Evolutionary conservation across 2,888 invertebrate genomes (phyloP).

Genomic region (Diabrotica balteata): DNA sequence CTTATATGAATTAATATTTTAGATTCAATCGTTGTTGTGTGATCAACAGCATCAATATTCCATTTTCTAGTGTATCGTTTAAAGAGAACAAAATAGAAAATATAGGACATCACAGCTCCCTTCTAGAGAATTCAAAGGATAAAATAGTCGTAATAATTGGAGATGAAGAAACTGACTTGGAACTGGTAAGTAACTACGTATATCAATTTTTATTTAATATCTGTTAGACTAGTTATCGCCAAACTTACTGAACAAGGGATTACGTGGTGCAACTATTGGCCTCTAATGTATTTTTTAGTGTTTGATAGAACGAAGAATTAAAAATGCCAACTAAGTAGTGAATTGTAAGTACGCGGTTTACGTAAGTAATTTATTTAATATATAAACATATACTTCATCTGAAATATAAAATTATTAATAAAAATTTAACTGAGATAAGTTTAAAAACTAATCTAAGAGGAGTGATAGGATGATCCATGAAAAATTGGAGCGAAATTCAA

Average conservation of each 20-base stretch:
- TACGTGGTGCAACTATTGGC: too few relatives aligned
- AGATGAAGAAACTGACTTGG: slow-evolving; percentile 78
- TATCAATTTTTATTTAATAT: slow-evolving; percentile 5
- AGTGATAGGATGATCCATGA: too few relatives aligned
- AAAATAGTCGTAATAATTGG: slow-evolving; percentile 82
- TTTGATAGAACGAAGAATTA: too few relatives aligned
- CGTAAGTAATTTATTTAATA: too few relatives aligned
- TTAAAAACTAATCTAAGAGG: too few relatives aligned
- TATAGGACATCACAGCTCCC: slow-evolving; percentile 70
- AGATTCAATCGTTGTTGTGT: slow-evolving; percentile 83
- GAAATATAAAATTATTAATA: too few relatives aligned
- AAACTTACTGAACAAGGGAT: background rate
- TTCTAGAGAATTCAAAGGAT: slow-evolving; percentile 68
- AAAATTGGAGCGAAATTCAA: too few relatives aligned
- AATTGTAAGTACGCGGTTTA: too few relatives aligned
- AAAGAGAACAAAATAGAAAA: slow-evolving; percentile 75
- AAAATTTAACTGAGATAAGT: too few relatives aligned
- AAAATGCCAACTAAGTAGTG: too few relatives aligned
- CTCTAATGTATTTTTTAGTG: too few relatives aligned
- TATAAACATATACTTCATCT: too few relatives aligned
- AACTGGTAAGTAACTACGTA: slow-evolving; percentile 65
- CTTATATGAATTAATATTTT: slow-evolving; percentile 25
- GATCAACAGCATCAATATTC: slow-evolving; percentile 85
- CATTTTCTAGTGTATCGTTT: slow-evolving; percentile 80
- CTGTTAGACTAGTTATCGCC: slow-evolving; percentile 17